A percentile compares a stretch with the other conserved stretches of the same genome.
These are phyloP conservation scores for Micrasema minimum DNA, from an alignment of 1,140 invertebrate genomes.

Conservation along the genomic window DNA sequence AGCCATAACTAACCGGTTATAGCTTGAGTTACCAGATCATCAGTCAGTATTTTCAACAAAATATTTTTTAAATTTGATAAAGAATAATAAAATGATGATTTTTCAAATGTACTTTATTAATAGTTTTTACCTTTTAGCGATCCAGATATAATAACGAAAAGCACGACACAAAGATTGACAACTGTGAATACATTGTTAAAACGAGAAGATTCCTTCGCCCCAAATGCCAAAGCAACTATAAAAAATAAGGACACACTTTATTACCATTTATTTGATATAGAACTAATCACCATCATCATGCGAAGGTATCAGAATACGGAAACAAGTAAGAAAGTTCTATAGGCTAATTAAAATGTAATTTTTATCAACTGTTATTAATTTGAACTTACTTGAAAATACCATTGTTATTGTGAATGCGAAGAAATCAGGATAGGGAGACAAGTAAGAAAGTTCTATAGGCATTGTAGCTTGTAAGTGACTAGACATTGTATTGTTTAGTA, in stretches of 20 bases:
- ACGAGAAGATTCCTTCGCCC: slow-evolving; percentile 84
- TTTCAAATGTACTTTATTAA: neutral
- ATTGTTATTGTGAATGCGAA: slow-evolving; percentile 73
- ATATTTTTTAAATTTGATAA: too few species aligned
- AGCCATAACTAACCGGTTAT: too few species aligned
- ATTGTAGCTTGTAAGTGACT: slow-evolving; percentile 72
- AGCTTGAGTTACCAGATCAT: too few species aligned
- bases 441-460: slow-evolving; percentile 77
- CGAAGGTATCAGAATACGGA: too few species aligned
- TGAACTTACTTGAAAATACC: slow-evolving; percentile 66
- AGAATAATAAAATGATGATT: too few species aligned
- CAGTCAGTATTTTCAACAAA: too few species aligned
- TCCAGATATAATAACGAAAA: slow-evolving; percentile 86
- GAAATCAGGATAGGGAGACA: slow-evolving; percentile 77
- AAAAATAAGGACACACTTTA: slow-evolving; percentile 53
- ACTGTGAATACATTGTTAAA: slow-evolving; percentile 87
- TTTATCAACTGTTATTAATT: slow-evolving; percentile 7
- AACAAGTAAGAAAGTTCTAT: too few species aligned
- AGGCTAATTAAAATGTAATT: neutral
- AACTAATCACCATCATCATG: too few species aligned
- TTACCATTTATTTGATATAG: too few species aligned
- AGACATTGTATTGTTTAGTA: slow-evolving; percentile 68
- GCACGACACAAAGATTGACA: slow-evolving; percentile 84
- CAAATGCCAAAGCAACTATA: slow-evolving; percentile 79
- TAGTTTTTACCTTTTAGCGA: slow-evolving; percentile 75